Conservation (phyloP, 2,797 vertebrate genomes). For the Scolopax rusticola region DNA sequence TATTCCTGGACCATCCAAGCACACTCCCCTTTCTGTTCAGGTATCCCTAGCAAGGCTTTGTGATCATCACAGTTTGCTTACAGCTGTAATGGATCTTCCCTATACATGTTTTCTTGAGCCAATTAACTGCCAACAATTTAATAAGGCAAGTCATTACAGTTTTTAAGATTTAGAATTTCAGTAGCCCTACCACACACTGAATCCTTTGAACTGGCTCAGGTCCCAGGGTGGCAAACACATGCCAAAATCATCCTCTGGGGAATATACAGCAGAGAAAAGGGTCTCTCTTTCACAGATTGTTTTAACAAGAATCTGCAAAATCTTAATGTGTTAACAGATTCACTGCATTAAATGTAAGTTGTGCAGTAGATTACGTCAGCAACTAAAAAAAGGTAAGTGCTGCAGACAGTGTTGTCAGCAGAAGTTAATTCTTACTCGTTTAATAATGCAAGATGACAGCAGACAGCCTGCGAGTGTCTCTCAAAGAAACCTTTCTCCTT, state of each 20-base stretch:
- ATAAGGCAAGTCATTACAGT: not conserved
- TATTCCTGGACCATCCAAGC: not conserved
- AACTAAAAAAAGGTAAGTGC: not conserved
- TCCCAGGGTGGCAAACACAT: not conserved
- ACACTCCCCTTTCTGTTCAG: not conserved
- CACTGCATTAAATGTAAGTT: not conserved
- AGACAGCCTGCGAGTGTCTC: slow-evolving; percentile 5
- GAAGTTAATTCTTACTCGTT: slow-evolving; percentile 15
- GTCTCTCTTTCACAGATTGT: not conserved
- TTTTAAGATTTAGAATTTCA: not conserved
- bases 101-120: not conserved
- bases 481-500: not conserved
- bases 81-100: not conserved
- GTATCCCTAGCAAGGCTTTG: not conserved
- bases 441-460: slow-evolving; percentile 38
- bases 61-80: not conserved
- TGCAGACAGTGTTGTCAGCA: not conserved
- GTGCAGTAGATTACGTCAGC: not conserved
- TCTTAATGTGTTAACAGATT: not conserved
- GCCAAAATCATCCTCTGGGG: slow-evolving; percentile 6
- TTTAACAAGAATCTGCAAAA: slow-evolving; percentile 22
- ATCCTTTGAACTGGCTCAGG: slow-evolving; percentile 33
- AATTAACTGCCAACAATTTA: slow-evolving; percentile 38
- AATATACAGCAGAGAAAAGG: not conserved
- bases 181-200: slow-evolving; percentile 22